Percentiles rank a stretch among this genome's conserved stretches.
Conservation (phyloP, 2,113 vertebrate genomes). For the Rhadina sibilatrix region DNA sequence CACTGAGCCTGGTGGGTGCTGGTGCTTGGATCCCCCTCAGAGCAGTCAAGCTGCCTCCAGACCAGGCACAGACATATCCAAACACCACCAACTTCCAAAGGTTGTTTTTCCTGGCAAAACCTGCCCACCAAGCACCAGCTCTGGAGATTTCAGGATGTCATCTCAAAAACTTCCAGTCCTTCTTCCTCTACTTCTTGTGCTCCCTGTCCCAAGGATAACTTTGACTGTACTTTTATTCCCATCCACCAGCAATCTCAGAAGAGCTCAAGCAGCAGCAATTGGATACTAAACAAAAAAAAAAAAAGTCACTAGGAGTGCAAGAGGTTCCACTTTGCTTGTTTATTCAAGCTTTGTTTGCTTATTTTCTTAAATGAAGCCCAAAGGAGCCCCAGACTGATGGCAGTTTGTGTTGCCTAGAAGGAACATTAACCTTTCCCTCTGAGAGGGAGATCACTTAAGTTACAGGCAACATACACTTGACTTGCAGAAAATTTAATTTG, state of each 20-base stretch:
- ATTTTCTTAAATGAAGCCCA: neutral
- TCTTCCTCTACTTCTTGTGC: neutral
- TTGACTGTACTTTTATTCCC: neutral
- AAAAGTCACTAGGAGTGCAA: neutral
- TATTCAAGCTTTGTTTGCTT: conserved; percentile 32
- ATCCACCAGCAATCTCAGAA: neutral
- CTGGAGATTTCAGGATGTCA: neutral
- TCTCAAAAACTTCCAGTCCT: neutral
- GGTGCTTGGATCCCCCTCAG: neutral
- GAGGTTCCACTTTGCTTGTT: neutral
- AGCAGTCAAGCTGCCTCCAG: neutral
- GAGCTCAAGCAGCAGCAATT: neutral
- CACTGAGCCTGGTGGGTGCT: neutral
- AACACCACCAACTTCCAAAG: neutral
- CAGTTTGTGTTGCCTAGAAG: neutral
- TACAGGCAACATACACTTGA: neutral
- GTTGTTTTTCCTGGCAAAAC: neutral
- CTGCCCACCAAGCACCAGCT: neutral
- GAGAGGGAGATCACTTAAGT: neutral
- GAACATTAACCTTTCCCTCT: neutral
- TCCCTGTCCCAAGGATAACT: neutral
- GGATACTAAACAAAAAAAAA: neutral
- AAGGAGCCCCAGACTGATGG: neutral
- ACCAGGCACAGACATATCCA: neutral
- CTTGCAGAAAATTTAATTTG: neutral